Evolutionary conservation across 2,888 invertebrate species (phyloP).

Genomic region (Sphecodes monilicornis): DNA sequence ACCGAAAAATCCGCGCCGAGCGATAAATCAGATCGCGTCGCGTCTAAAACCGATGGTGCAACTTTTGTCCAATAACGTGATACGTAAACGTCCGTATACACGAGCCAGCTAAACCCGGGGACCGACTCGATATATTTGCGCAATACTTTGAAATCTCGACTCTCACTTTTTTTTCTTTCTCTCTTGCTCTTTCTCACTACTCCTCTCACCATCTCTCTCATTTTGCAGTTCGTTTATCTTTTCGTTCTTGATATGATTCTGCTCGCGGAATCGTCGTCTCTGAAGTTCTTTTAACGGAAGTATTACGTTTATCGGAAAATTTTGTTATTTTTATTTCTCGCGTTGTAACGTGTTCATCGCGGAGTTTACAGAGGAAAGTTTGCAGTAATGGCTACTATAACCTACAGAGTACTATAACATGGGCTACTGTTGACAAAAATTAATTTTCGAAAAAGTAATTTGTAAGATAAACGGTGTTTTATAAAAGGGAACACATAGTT

Average conservation of each 20-base stretch:
- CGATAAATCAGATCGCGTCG: constrained; percentile 79
- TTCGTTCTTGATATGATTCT: not conserved
- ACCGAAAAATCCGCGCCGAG: constrained; percentile 68
- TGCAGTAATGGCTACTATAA: too few species aligned
- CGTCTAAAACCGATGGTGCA: constrained; percentile 76
- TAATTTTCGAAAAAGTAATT: too few species aligned
- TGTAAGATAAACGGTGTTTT: too few species aligned
- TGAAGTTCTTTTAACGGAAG: not conserved
- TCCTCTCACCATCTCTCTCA: not conserved
- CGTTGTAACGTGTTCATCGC: not conserved
- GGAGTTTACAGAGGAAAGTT: not conserved
- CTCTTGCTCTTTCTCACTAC: not conserved
- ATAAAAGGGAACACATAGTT: too few species aligned
- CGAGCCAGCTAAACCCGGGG: constrained; percentile 40
- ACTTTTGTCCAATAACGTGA: constrained; percentile 79
- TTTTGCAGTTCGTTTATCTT: not conserved
- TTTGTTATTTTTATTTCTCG: not conserved
- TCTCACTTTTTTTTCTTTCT: not conserved
- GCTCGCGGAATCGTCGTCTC: not conserved
- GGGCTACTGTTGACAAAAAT: too few species aligned
- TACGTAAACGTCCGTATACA: constrained; percentile 68
- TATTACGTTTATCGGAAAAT: not conserved
- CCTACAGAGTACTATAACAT: too few species aligned
- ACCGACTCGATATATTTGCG: constrained; percentile 60
- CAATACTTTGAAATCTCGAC: constrained; percentile 31